These are phyloP conservation scores for Catharus ustulatus DNA, from an alignment of 2,797 vertebrate species.

Conservation along the genomic window DNA sequence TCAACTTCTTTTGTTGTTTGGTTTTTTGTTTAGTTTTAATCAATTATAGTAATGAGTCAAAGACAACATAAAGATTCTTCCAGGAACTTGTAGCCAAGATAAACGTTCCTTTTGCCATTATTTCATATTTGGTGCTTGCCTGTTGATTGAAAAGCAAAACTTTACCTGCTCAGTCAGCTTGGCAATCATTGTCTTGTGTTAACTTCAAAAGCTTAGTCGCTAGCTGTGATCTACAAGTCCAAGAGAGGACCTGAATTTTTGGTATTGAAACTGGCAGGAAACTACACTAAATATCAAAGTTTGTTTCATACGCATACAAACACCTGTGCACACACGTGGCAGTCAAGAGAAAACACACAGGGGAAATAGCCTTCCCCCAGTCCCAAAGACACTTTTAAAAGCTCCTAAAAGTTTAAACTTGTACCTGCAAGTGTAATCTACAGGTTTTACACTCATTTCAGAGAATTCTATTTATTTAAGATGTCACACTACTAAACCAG, in stretches of 20 bases:
- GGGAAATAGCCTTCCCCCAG: neutral
- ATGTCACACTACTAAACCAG: neutral
- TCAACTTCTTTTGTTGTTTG: neutral
- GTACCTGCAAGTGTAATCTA: neutral
- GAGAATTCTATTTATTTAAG: neutral
- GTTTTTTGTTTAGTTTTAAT: neutral
- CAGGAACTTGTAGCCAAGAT: neutral
- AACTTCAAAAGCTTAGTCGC: neutral
- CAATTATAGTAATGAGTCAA: neutral
- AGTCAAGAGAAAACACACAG: fast-evolving
- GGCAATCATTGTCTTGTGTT: neutral
- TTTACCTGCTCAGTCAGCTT: neutral
- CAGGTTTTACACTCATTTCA: neutral
- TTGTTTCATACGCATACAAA: neutral
- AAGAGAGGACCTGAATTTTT: neutral
- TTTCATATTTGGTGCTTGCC: neutral
- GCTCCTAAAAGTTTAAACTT: neutral
- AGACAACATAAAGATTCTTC: neutral
- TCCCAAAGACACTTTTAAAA: neutral
- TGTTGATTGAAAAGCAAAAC: neutral
- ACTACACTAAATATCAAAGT: neutral
- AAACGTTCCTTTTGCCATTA: neutral
- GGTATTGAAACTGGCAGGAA: neutral
- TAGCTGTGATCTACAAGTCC: neutral
- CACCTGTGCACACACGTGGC: fast-evolving